Conservation (phyloP, 2,888 invertebrate genomes). For the Entomobrya multifasciata region DNA sequence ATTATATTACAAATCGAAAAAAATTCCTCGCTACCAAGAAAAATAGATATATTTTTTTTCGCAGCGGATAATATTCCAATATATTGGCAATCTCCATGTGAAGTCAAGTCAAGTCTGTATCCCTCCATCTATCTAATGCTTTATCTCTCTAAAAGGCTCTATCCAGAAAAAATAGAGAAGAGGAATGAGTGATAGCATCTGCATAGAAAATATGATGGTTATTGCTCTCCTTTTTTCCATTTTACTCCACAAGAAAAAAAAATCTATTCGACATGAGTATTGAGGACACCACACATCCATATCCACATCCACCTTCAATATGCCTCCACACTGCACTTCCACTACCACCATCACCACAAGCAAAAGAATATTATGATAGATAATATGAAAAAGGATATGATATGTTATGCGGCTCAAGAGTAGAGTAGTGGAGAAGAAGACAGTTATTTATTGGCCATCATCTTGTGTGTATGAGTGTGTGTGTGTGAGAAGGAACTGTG, state of each 20-base stretch:
- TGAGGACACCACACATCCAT: too few relatives aligned
- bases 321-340: too few relatives aligned
- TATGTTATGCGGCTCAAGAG: background rate
- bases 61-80: background rate
- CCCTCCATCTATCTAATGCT: too few relatives aligned
- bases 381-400: background rate
- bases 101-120: background rate
- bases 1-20: too few relatives aligned
- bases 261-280: background rate
- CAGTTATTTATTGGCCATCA: slow-evolving; percentile 73
- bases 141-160: too few relatives aligned
- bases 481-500: background rate
- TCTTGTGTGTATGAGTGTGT: background rate
- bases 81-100: background rate
- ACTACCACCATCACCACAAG: background rate
- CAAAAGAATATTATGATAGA: background rate
- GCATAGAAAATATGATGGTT: slow-evolving; percentile 73
- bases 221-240: slow-evolving; percentile 58
- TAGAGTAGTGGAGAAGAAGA: slow-evolving; percentile 38
- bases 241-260: background rate
- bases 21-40: too few relatives aligned
- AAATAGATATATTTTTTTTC: too few relatives aligned
- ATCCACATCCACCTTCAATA: too few relatives aligned
- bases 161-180: background rate
- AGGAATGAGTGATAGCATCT: slow-evolving; percentile 54